Conservation (phyloP, 2,113 vertebrate species). For the Speoplatyrhinus poulsoni region DNA sequence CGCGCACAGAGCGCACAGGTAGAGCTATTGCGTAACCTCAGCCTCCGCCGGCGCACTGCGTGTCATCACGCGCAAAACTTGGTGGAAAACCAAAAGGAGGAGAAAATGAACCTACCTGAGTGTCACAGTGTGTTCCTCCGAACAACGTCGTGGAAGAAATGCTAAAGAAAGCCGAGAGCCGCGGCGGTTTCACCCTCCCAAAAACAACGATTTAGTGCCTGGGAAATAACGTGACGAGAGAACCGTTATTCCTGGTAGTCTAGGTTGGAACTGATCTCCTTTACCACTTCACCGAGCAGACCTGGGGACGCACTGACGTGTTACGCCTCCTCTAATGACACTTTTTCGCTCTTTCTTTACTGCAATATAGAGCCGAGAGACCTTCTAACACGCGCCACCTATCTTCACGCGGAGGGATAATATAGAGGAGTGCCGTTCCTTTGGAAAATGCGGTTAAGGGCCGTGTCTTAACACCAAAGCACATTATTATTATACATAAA, state of each 20-base stretch:
- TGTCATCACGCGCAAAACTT: slow-evolving; percentile 1
- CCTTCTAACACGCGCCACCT: slow-evolving; percentile 93
- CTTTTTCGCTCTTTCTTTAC: slow-evolving; percentile 87
- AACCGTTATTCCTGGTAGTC: slow-evolving; percentile 90
- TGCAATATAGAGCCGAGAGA: slow-evolving; percentile 86
- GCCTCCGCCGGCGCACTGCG: background rate
- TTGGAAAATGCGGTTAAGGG: slow-evolving; percentile 85
- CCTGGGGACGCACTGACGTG: slow-evolving; percentile 91
- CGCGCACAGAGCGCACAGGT: slow-evolving; percentile 31
- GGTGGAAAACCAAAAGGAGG: slow-evolving; percentile 29
- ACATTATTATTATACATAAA: background rate
- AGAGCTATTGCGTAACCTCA: background rate
- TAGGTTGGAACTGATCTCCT: slow-evolving; percentile 90
- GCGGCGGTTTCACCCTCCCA: background rate
- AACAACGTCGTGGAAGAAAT: slow-evolving; percentile 77
- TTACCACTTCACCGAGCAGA: slow-evolving; percentile 92
- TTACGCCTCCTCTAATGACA: slow-evolving; percentile 93
- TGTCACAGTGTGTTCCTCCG: slow-evolving; percentile 78
- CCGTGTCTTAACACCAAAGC: slow-evolving; percentile 62
- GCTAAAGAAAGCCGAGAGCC: slow-evolving; percentile 1
- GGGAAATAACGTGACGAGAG: slow-evolving; percentile 82
- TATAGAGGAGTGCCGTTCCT: slow-evolving; percentile 86
- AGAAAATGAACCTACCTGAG: slow-evolving; percentile 80
- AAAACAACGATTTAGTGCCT: slow-evolving; percentile 19
- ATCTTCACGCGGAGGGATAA: slow-evolving; percentile 94